These are phyloP conservation scores for Pseudorasbora parva DNA, from an alignment of 2,113 vertebrate genomes.

Conservation along the genomic window DNA sequence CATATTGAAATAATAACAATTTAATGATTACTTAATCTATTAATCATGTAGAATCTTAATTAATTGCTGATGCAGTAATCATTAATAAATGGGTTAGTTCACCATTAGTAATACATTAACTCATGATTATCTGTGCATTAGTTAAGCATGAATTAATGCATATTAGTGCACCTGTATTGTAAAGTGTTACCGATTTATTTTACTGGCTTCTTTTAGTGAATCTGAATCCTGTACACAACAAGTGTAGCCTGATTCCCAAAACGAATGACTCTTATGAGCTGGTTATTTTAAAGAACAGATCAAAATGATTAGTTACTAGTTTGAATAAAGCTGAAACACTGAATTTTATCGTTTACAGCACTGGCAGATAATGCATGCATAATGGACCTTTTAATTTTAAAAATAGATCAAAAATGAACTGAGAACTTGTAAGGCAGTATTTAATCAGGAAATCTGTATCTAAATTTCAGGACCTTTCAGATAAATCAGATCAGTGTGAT, in stretches of 20 bases:
- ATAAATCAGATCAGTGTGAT: neutral
- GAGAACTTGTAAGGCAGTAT: neutral
- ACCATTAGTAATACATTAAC: too few species aligned
- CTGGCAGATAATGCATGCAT: neutral
- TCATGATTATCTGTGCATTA: too few species aligned
- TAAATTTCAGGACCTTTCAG: neutral
- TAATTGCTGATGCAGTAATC: too few species aligned
- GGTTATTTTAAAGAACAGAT: neutral
- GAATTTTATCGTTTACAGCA: neutral
- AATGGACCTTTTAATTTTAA: neutral
- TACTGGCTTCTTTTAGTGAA: neutral
- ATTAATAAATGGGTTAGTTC: too few species aligned
- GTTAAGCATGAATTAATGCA: too few species aligned
- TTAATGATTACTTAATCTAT: too few species aligned
- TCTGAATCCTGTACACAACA: neutral
- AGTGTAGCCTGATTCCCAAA: neutral
- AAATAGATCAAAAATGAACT: neutral
- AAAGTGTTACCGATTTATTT: too few species aligned
- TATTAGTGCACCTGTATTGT: too few species aligned
- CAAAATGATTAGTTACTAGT: neutral
- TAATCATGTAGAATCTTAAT: too few species aligned
- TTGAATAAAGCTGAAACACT: neutral
- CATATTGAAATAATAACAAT: too few species aligned
- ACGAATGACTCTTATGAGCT: neutral
- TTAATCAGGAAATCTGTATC: neutral